Conservation (phyloP, 1,140 invertebrate genomes). For the Aethina tumida region DNA sequence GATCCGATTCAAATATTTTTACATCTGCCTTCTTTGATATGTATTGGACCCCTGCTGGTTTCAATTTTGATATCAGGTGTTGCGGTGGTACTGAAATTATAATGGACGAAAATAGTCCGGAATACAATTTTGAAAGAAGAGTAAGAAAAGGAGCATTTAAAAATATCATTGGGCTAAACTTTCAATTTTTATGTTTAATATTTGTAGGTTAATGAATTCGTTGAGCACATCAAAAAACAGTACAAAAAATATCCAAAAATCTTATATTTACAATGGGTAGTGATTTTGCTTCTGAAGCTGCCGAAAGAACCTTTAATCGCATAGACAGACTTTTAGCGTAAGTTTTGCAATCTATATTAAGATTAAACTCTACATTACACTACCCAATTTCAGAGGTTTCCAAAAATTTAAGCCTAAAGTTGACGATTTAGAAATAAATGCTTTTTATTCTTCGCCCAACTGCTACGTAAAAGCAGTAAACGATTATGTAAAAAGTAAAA, state of each 20-base stretch:
- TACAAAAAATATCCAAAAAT: conserved; percentile 22
- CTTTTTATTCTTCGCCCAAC: conserved; percentile 68
- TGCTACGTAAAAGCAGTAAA: conserved; percentile 61
- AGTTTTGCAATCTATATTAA: conserved; percentile 7
- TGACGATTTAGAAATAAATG: conserved; percentile 48
- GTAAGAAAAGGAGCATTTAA: no score
- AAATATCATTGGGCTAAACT: conserved; percentile 5
- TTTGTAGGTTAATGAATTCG: conserved; percentile 42
- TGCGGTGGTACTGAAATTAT: conserved; percentile 52
- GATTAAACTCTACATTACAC: no score
- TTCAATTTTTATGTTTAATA: background rate
- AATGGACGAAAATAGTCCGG: conserved; percentile 38
- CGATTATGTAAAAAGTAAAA: conserved; percentile 35
- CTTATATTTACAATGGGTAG: conserved; percentile 29
- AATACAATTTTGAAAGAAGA: conserved; percentile 42
- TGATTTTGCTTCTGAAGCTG: conserved; percentile 41
- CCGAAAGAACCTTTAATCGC: conserved; percentile 54
- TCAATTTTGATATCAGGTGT: conserved; percentile 65
- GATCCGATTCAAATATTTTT: no score
- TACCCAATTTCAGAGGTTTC: no score
- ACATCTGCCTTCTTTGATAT: conserved; percentile 28
- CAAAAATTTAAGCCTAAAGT: conserved; percentile 3
- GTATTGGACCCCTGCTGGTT: conserved; percentile 60
- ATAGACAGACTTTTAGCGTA: conserved; percentile 66
- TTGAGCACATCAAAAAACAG: conserved; percentile 25